Evolutionary conservation across 2,888 invertebrate genomes (phyloP).

Genomic region (Chymomyza fuscimana): DNA sequence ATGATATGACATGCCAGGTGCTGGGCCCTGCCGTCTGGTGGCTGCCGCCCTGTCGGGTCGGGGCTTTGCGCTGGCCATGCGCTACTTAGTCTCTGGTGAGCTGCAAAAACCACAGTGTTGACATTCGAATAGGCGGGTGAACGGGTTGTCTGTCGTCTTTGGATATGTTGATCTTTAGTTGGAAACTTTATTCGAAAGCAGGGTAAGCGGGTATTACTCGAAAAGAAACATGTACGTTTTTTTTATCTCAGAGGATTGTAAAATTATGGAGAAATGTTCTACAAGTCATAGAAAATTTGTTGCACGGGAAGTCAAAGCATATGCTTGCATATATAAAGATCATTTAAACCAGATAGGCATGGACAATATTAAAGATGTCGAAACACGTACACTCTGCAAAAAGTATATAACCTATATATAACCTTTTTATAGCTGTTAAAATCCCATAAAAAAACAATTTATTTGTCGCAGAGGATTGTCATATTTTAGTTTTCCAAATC

Average conservation of each 20-base stretch:
- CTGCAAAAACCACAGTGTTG: constrained; percentile 38
- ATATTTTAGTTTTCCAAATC: too few relatives aligned
- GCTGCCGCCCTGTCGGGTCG: background rate
- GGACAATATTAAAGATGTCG: background rate
- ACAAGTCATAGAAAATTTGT: background rate
- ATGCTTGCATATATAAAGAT: background rate
- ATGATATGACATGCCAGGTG: constrained; percentile 79
- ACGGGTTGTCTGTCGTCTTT: constrained; percentile 28
- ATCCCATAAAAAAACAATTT: too few relatives aligned
- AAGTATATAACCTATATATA: too few relatives aligned
- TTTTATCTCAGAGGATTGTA: background rate
- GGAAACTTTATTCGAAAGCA: constrained; percentile 41
- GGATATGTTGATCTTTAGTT: constrained; percentile 59
- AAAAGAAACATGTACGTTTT: background rate
- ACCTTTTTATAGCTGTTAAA: too few relatives aligned
- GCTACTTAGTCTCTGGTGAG: background rate
- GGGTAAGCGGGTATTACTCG: constrained; percentile 22
- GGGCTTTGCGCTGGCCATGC: constrained; percentile 57
- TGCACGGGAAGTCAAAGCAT: background rate
- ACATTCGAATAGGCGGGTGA: constrained; percentile 43
- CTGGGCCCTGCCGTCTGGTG: constrained; percentile 31
- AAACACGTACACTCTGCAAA: background rate
- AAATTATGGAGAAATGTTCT: background rate
- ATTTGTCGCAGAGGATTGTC: too few relatives aligned
- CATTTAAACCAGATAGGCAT: background rate